These are phyloP conservation scores for Hyles vespertilio DNA, from an alignment of 1,140 invertebrate species.

Conservation along the genomic window DNA sequence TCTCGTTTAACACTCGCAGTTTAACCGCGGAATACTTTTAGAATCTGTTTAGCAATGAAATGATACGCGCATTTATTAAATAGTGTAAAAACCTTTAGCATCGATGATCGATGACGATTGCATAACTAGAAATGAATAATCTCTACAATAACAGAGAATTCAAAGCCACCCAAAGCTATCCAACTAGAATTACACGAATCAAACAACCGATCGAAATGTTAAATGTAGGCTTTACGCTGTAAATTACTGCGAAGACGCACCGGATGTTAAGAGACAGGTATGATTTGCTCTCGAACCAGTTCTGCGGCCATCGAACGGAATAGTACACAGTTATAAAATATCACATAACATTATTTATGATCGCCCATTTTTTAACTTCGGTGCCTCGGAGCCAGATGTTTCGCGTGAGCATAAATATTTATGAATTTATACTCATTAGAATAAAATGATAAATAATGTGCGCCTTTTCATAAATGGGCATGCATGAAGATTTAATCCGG, in stretches of 20 bases:
- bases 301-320: slow-evolving; percentile 16
- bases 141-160: too few relatives aligned
- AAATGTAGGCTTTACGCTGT: slow-evolving; percentile 13
- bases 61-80: too few relatives aligned
- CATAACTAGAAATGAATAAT: too few relatives aligned
- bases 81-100: too few relatives aligned
- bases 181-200: too few relatives aligned
- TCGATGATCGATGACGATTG: too few relatives aligned
- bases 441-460: not conserved
- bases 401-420: slow-evolving; percentile 6
- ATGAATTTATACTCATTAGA: not conserved
- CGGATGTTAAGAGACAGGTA: slow-evolving; percentile 34
- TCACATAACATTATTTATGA: slow-evolving; percentile 20
- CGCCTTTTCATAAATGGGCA: not conserved
- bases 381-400: slow-evolving; percentile 13
- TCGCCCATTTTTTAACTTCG: not conserved
- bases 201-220: too few relatives aligned
- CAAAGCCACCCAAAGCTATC: too few relatives aligned
- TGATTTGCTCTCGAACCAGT: slow-evolving; percentile 47
- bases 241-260: slow-evolving; percentile 36
- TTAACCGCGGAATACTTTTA: too few relatives aligned
- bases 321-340: slow-evolving; percentile 22
- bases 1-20: too few relatives aligned
- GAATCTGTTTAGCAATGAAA: too few relatives aligned
- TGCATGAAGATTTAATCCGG: too few relatives aligned